Base-by-base conservation (phyloP, 2,797 vertebrate species). In the Lutjanus argentimaculatus region DNA sequence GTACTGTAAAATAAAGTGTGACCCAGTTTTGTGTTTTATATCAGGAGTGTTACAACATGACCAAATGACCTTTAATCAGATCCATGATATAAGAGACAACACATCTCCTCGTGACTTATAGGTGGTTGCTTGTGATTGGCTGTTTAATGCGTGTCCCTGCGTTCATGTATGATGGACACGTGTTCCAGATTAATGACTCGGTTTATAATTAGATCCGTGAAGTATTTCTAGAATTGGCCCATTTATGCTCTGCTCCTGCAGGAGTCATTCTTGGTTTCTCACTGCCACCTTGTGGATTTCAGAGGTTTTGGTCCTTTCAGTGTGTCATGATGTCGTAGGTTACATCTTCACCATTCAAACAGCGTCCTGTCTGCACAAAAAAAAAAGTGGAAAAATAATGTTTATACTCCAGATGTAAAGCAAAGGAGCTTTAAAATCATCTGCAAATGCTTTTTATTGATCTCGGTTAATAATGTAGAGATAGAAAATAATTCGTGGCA, bases 251-350 rank as follows among this genome's bases (percentile, higher is more conserved):
- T n/a, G 61, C 61, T 69, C 77, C 70, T 72, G 36, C 57, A 81
- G 65, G 83, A 86, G 22, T 77, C 83, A 91, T 93, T 91, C 72
- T 78, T 93, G 94, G 93, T 84, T 92, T 89, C 87, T 82, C 91
- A 89, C 90, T 93, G 95, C 96, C 96, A 94, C 93, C 96, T 90
- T 84, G 94, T 93, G 96, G 95, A 75, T 51, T n/a, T 52, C 30
- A 0, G 8, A 0, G 4, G 0, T 6, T 64, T 75, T 51, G 21
- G 69, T 79, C 61, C 67, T 58, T 25, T 57, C 64, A 21, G 48
- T 21, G 72, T 79, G 83, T 67, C 69, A 63, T 73, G 53, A 36
- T 84, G 67, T 79, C 68, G 40, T 22, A 43, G 73, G 79, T 84
- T 73, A 87, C 79, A 72, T 88, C 80, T 78, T 77, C 51, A 80